Evolutionary conservation across 2,888 invertebrate genomes (phyloP), one percentile per base, ranked within the genome.

Genomic region (Tethea ocularis): DNA sequence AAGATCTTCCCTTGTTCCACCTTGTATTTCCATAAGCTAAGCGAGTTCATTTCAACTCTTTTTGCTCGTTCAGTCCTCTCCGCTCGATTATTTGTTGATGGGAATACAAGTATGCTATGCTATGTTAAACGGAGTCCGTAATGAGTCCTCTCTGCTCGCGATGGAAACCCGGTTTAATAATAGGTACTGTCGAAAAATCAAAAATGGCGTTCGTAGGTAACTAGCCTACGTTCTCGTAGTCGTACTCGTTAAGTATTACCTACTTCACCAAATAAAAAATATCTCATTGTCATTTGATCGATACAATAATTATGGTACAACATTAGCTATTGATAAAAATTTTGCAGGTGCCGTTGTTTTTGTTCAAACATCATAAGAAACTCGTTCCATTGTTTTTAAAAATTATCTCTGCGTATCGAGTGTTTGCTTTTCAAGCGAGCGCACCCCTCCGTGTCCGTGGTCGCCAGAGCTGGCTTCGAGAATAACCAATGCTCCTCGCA

Each of bases 351-450:
- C 33, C 2, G 1, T 33, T 7, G 6, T 33, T 33, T 76, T 74
- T 69, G 60, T 56, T 24, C 26, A 26, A 60, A 26, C 41, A 41
- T 33, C 29, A 63, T 26, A 75, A 76, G 60, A 77, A 76, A 73
- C 72, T 67, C 58, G 71, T 70, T 67, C 71, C 71, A 77, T 83
- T 83, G 82, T 81, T 82, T 79, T 74, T 66, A 71, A 81, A 66
- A 77, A 72, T 69, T 51, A 74, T 75, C 69, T 67, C 66, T 61
- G 63, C 63, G 66, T 66, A 65, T 67, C 64, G 71, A 75, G 69
- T 57, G 67, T 57, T 66, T 63, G 63, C 66, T 69, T 70, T 22
- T 36, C 54, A 33, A 20, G 20, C n/a, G 10, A 46, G 46, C n/a
- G 15, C 46, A 3, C 7, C 41, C 41, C 41, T 8, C 17, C 17